phyloP scores from a whole-genome alignment of 2,113 vertebrate genomes.

The Vidua chalybeata region DNA sequence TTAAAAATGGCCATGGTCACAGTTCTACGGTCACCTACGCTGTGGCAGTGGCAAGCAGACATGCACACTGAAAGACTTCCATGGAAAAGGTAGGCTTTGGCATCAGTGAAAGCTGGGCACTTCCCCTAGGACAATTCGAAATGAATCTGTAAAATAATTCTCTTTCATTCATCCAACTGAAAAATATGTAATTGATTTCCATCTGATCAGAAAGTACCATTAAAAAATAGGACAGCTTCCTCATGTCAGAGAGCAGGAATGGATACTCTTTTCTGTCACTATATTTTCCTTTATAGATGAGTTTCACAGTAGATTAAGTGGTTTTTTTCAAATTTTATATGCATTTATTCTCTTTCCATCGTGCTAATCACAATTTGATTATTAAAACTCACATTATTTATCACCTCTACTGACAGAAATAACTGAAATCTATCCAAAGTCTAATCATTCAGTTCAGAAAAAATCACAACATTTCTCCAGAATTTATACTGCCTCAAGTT shows the following conservation, averaged over 20 bases:
- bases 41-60: not conserved
- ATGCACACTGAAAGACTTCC: not conserved
- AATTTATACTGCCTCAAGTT: not conserved
- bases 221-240: not conserved
- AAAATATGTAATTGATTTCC: not conserved
- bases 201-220: not conserved
- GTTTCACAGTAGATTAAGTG: not conserved
- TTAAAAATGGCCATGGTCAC: not conserved
- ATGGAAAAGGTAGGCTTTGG: not conserved
- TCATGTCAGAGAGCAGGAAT: not conserved
- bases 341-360: not conserved
- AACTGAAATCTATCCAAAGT: not conserved
- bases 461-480: not conserved
- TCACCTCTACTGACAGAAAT: not conserved
- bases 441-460: not conserved
- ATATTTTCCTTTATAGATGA: not conserved
- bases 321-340: not conserved
- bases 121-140: not conserved
- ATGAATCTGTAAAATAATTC: not conserved
- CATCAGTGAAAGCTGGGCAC: not conserved
- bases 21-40: not conserved
- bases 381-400: not conserved
- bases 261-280: not conserved
- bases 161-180: not conserved
- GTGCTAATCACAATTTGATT: not conserved